Conservation (phyloP, 2,888 invertebrate species). For the Entomobrya proxima region DNA sequence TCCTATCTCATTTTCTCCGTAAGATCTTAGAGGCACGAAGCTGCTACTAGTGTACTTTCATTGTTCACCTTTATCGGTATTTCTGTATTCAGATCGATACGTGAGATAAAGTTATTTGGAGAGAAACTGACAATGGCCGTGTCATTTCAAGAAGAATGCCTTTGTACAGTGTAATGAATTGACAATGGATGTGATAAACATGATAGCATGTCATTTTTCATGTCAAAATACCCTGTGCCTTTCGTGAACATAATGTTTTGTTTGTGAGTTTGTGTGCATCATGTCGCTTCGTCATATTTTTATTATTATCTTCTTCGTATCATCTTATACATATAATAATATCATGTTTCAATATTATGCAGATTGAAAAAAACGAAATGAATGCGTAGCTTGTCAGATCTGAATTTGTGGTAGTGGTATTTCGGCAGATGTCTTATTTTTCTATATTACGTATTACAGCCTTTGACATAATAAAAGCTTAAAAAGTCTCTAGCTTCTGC, state of each 20-base stretch:
- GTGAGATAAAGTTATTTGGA: conserved; percentile 65
- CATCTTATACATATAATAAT: no score
- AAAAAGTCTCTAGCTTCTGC: no score
- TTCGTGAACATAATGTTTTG: neutral
- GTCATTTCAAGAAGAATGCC: conserved; percentile 72
- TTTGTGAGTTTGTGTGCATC: neutral
- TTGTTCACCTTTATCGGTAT: no score
- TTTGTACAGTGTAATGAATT: conserved; percentile 74
- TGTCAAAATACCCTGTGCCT: conserved; percentile 74
- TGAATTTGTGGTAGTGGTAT: conserved; percentile 40
- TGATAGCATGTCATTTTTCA: conserved; percentile 75
- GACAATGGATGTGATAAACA: conserved; percentile 75
- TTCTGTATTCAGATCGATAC: conserved; percentile 45
- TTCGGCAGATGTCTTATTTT: neutral
- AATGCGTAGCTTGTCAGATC: conserved; percentile 63
- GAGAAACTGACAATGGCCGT: conserved; percentile 71
- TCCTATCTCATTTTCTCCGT: no score
- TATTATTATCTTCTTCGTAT: no score
- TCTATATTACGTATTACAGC: no score
- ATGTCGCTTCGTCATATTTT: no score
- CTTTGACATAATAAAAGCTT: no score
- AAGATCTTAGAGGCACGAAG: no score
- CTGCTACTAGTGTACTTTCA: no score
- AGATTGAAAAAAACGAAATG: conserved; percentile 64
- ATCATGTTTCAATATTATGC: no score